phyloP scores from a whole-genome alignment of 2,797 vertebrate species.

The Masticophis lateralis region DNA sequence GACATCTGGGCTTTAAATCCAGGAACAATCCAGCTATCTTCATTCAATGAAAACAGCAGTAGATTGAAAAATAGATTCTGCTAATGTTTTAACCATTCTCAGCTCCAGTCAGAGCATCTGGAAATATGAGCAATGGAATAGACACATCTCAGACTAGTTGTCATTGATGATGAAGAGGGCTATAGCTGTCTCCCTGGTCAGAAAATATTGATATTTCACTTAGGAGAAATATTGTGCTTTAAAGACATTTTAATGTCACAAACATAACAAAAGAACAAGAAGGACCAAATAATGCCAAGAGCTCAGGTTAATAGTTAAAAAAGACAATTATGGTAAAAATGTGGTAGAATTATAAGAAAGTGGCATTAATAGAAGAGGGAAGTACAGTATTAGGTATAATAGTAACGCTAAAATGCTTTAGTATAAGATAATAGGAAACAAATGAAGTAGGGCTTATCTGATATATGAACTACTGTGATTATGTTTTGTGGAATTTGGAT shows the following conservation, averaged over 20 bases:
- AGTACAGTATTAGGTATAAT: no score
- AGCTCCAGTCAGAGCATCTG: background rate
- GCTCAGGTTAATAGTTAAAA: background rate
- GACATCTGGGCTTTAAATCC: slow-evolving; percentile 45
- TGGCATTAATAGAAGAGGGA: no score
- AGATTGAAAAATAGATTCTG: slow-evolving; percentile 27
- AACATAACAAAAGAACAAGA: background rate
- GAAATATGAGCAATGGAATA: slow-evolving; percentile 1
- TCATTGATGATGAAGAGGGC: background rate
- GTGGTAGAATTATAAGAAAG: no score
- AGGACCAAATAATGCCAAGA: no score
- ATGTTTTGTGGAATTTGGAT: no score
- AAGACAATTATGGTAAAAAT: no score
- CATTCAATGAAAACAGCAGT: slow-evolving; percentile 46
- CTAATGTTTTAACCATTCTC: slow-evolving; percentile 42
- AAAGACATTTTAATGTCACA: background rate
- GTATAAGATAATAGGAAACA: no score
- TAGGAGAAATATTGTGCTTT: background rate
- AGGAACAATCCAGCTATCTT: slow-evolving; percentile 34
- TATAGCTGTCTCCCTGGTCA: background rate
- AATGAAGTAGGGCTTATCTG: no score
- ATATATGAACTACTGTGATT: no score
- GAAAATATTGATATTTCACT: background rate
- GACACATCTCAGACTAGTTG: background rate
- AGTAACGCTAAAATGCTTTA: no score